Evolutionary conservation across 2,797 vertebrate genomes (phyloP).

Genomic region (Lepus oiostolus): DNA sequence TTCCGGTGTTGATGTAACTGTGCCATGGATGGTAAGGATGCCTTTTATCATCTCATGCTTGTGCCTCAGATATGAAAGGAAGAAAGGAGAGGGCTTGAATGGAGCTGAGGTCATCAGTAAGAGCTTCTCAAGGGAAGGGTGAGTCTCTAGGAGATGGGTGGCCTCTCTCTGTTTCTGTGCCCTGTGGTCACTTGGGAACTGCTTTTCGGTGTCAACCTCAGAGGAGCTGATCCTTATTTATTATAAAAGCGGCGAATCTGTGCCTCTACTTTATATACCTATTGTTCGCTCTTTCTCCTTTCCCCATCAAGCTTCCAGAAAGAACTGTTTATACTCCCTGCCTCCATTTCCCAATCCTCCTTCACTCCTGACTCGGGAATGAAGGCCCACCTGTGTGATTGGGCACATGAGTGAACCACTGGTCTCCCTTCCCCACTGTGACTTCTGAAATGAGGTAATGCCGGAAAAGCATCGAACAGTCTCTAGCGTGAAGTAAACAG

Average conservation of each 20-base stretch:
- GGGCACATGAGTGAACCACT: background rate
- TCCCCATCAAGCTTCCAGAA: background rate
- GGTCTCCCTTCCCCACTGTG: background rate
- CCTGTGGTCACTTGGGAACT: background rate
- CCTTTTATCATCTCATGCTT: background rate
- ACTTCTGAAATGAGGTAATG: background rate
- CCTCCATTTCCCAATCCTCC: background rate
- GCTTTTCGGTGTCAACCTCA: background rate
- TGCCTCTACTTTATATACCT: background rate
- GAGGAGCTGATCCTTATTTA: background rate
- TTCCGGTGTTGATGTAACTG: constrained; percentile 1
- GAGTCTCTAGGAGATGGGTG: background rate
- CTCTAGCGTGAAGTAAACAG: background rate
- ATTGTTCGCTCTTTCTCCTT: background rate
- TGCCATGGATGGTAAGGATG: constrained; percentile 1
- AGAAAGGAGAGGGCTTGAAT: background rate
- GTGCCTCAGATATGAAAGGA: background rate
- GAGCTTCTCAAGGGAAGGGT: background rate
- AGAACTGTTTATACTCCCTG: background rate
- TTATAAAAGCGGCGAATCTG: background rate
- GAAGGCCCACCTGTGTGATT: background rate
- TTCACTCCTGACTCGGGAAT: background rate
- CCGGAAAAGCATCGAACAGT: background rate
- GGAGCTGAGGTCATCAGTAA: background rate
- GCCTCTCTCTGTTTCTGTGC: background rate